phyloP scores from a whole-genome alignment of 1,140 invertebrate species.

The Philotrypesis tridentata region DNA sequence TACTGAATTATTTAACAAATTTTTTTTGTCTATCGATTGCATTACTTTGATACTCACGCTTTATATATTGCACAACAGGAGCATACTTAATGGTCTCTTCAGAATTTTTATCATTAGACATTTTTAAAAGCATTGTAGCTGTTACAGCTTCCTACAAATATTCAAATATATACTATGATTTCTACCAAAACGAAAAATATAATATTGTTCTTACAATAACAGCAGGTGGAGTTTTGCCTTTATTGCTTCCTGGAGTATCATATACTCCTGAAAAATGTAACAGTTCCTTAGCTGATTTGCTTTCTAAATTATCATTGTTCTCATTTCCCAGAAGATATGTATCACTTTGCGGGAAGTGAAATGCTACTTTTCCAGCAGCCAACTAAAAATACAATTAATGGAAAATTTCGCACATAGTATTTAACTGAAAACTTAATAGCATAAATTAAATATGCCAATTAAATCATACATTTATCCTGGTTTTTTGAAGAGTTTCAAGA shows the following conservation, averaged over 20 bases:
- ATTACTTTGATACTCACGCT: constrained; percentile 63
- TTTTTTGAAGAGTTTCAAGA: constrained; percentile 64
- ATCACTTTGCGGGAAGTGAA: constrained; percentile 76
- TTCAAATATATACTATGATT: constrained; percentile 70
- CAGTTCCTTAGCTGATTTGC: constrained; percentile 76
- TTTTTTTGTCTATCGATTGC: constrained; percentile 2
- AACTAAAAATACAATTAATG: constrained; percentile 69
- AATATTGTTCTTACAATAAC: constrained; percentile 43
- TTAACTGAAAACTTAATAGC: background rate
- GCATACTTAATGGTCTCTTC: constrained; percentile 67
- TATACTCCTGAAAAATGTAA: constrained; percentile 62
- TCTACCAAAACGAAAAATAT: constrained; percentile 58
- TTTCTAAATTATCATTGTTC: constrained; percentile 73
- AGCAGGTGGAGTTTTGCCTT: constrained; percentile 69
- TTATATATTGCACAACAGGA: constrained; percentile 73
- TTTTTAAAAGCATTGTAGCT: constrained; percentile 71
- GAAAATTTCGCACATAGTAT: constrained; percentile 27
- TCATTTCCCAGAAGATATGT: constrained; percentile 77
- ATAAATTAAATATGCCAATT: constrained; percentile 3
- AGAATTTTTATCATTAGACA: constrained; percentile 63
- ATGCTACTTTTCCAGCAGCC: constrained; percentile 79
- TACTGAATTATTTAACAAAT: background rate
- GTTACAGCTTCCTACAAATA: constrained; percentile 65
- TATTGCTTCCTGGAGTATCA: constrained; percentile 69
- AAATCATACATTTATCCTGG: constrained; percentile 66